Base-by-base conservation (phyloP, 1,140 invertebrate genomes). In the Zaprionus camerounensis region DNA sequence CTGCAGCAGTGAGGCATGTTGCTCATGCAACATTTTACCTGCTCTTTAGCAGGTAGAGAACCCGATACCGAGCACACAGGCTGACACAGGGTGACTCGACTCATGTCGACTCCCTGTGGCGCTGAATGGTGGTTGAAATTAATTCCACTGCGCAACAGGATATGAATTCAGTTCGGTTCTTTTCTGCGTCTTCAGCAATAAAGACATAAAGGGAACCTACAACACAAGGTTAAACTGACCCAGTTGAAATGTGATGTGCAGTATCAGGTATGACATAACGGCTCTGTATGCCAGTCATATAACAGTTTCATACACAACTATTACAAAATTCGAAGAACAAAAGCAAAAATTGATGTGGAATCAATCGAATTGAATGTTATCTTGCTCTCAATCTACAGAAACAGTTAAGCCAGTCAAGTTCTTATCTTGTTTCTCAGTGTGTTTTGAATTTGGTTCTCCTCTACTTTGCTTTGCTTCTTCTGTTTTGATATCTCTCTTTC, bases 101-200 rank as follows among this genome's bases (percentile, higher is more conserved):
- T 36, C 56, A 59, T 64, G 9, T 22, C 11, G 84, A 84, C 84
- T 70, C 79, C 84, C 84, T 81, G 84, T 75, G 76, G 84, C 44
- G 71, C 31, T 34, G 67, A 36, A 58, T 64, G 79, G 79, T 88
- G 84, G 81, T 88, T 88, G 82, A 87, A 87, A 88, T 78, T 81
- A 71, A 88, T 87, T 88, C 80, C 65, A 81, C 46, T 62, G 71
- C 81, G 84, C 84, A 88, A 88, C 84, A 88, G 84, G 85, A 90
- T 90, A 84, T 81, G 75, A 46, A 7, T 46, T 46, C 41, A 46
- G 41, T 46, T 46, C n/a, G 41, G 7, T 46, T n/a, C 7, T 6
- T 55, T 57, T 71, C 31, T 38, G 67, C 61, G 58, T 68, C 44
- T 49, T 20, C 46, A 1, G 0, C 76, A 82, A 86, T 86, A 72